Conservation (phyloP, 2,888 invertebrate species). For the Lydus trimaculatus region DNA sequence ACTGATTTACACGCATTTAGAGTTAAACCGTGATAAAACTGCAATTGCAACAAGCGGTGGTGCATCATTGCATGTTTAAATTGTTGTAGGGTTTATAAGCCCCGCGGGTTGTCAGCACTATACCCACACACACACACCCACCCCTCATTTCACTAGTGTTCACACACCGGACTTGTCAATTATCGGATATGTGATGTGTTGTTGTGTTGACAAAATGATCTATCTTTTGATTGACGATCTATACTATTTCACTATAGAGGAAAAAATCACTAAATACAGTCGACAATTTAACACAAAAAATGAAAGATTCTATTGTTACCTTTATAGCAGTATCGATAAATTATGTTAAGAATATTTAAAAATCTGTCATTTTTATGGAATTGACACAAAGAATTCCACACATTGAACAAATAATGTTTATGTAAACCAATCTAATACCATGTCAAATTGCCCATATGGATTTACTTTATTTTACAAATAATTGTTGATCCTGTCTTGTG, state of each 20-base stretch:
- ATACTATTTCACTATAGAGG: not conserved
- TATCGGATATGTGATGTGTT: slow-evolving; percentile 27
- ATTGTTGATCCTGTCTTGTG: not conserved
- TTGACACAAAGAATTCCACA: not conserved
- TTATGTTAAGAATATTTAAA: not conserved
- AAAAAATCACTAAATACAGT: not conserved
- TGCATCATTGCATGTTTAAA: slow-evolving; percentile 38
- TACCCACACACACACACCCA: too few relatives aligned
- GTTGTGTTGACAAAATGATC: slow-evolving; percentile 33
- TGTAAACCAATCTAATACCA: not conserved
- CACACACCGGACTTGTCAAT: slow-evolving; percentile 33
- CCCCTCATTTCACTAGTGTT: too few relatives aligned
- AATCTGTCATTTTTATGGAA: slow-evolving; percentile 2
- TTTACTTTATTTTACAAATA: not conserved
- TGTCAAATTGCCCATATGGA: not conserved
- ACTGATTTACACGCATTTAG: slow-evolving; percentile 41
- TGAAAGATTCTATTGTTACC: not conserved
- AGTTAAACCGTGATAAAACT: slow-evolving; percentile 43
- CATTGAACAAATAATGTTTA: not conserved
- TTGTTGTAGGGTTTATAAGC: slow-evolving; percentile 33
- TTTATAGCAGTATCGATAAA: not conserved
- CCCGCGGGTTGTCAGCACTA: slow-evolving; percentile 34
- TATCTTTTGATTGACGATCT: slow-evolving; percentile 19
- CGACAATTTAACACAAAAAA: too few relatives aligned
- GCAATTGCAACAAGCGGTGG: slow-evolving; percentile 40